Conservation (phyloP, 2,797 vertebrate species). For the Dendrocincla fuliginosa region DNA sequence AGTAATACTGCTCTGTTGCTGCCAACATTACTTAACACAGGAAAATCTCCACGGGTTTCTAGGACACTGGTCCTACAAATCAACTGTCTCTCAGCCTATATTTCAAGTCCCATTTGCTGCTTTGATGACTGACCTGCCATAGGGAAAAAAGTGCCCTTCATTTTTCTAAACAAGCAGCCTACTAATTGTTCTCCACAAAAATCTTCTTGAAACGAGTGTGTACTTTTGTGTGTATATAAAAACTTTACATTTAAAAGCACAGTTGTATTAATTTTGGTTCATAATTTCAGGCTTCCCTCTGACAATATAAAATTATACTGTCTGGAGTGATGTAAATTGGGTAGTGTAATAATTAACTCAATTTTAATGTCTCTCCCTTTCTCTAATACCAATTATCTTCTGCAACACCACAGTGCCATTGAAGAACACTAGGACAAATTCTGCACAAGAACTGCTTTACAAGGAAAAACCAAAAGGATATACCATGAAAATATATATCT, state of each 20-base stretch:
- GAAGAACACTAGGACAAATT: not conserved
- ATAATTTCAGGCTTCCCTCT: constrained; percentile 7
- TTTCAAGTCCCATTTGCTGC: not conserved
- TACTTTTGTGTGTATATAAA: not conserved
- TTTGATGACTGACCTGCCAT: not conserved
- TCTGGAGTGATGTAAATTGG: constrained; percentile 13
- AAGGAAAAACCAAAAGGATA: not conserved
- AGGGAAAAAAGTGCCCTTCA: not conserved
- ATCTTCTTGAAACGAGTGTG: not conserved
- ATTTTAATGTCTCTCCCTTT: constrained; percentile 16
- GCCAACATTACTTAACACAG: not conserved
- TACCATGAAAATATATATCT: not conserved
- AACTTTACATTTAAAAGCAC: not conserved
- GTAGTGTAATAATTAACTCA: constrained; percentile 1
- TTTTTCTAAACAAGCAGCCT: not conserved
- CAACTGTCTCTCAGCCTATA: not conserved
- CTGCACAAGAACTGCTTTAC: not conserved
- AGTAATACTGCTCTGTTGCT: not conserved
- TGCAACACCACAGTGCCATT: not conserved
- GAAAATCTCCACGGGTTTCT: not conserved
- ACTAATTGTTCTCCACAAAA: not conserved
- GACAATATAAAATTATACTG: constrained; percentile 18
- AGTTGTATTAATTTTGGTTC: not conserved
- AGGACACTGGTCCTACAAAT: not conserved
- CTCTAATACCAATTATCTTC: constrained; percentile 17